Evolutionary conservation across 2,113 vertebrate species (phyloP).

Genomic region (Papio anubis): DNA sequence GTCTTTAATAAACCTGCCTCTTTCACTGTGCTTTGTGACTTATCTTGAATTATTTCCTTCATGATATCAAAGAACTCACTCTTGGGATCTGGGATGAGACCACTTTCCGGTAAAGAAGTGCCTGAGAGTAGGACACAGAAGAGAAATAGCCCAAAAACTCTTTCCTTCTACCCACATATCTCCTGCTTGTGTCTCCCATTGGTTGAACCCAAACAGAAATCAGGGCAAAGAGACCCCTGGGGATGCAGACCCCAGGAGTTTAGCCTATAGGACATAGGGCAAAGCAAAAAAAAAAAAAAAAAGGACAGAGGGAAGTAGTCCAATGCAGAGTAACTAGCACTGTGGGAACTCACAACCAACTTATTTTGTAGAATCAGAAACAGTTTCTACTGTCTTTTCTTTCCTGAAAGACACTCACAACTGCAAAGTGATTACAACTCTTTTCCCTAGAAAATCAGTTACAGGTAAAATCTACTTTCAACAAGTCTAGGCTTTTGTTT

Average conservation of each 20-base stretch:
- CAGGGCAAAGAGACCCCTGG: background rate
- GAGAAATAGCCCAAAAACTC: background rate
- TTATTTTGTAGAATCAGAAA: background rate
- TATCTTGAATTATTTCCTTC: too few relatives aligned
- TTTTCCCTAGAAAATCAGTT: background rate
- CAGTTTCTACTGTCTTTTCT: background rate
- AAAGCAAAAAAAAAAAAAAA: background rate
- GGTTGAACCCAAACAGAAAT: background rate
- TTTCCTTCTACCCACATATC: background rate
- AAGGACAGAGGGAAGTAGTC: fast-evolving
- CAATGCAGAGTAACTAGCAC: background rate
- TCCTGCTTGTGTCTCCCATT: background rate
- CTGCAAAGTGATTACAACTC: background rate
- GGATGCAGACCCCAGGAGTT: too few relatives aligned
- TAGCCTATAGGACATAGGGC: background rate
- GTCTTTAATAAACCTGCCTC: too few relatives aligned
- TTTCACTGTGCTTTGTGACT: too few relatives aligned
- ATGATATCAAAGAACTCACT: too few relatives aligned
- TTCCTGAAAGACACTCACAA: background rate
- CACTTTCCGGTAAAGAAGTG: too few relatives aligned
- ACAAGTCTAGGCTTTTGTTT: background rate
- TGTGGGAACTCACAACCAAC: background rate
- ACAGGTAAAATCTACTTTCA: background rate
- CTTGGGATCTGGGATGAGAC: too few relatives aligned
- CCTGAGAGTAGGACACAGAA: background rate